These are phyloP conservation scores for Solea senegalensis DNA, from an alignment of 2,113 vertebrate species.

Conservation along the genomic window DNA sequence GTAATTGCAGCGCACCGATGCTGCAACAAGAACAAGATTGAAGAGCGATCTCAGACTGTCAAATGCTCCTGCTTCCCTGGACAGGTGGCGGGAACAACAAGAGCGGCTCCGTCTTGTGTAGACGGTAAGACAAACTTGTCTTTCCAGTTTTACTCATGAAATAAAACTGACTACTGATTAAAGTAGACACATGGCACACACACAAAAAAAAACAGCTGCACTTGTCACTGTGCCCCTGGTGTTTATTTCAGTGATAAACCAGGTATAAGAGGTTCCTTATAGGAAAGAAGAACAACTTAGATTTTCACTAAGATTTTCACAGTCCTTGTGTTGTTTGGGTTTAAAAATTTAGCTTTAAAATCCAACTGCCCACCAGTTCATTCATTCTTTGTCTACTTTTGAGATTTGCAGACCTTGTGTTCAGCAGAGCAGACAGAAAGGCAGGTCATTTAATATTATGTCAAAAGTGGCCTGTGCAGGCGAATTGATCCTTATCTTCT, in stretches of 20 bases:
- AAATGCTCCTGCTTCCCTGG: slow-evolving; percentile 97
- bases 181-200: slow-evolving; percentile 13
- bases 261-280: slow-evolving; percentile 11
- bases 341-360: no score
- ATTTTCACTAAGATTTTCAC: slow-evolving; percentile 17
- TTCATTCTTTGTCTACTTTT: slow-evolving; percentile 30
- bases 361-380: slow-evolving; percentile 24
- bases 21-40: slow-evolving; percentile 97
- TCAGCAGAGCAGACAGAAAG: slow-evolving; percentile 43
- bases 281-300: slow-evolving; percentile 11
- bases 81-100: slow-evolving; percentile 95
- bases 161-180: slow-evolving; percentile 33
- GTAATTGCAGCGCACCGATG: slow-evolving; percentile 95
- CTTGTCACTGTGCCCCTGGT: slow-evolving; percentile 42
- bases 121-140: slow-evolving; percentile 85
- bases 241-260: slow-evolving; percentile 24
- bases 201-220: slow-evolving; percentile 28
- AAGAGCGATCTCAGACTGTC: slow-evolving; percentile 96
- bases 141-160: slow-evolving; percentile 42
- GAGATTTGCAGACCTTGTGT: slow-evolving; percentile 22
- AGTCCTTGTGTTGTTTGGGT: neutral
- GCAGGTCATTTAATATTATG: slow-evolving; percentile 79
- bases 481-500: slow-evolving; percentile 77
- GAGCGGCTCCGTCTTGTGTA: slow-evolving; percentile 94
- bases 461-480: slow-evolving; percentile 74